Percentiles rank a stretch among this genome's conserved stretches.
Conservation (phyloP, 92 coral and sea anemone species). For the Ricordea florida region DNA sequence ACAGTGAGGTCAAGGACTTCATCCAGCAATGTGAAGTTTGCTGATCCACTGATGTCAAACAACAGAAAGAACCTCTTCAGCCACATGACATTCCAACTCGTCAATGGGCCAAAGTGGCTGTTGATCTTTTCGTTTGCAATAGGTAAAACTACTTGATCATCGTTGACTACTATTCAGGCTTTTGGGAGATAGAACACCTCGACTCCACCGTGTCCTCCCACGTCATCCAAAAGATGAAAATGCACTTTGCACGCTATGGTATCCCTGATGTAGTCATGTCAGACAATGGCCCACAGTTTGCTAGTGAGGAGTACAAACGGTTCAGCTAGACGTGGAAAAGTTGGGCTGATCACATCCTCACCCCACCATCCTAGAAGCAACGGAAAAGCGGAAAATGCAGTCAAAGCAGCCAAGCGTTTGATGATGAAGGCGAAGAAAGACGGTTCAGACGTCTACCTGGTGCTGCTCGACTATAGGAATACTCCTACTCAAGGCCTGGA, state of each 20-base stretch:
- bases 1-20: slow-evolving; percentile 16
- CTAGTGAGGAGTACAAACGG: slow-evolving; percentile 2
- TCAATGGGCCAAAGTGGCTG: slow-evolving; percentile 50
- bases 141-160: slow-evolving; percentile 10
- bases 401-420: slow-evolving; percentile 6
- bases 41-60: slow-evolving; percentile 11
- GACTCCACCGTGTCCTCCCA: not conserved
- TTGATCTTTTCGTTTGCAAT: slow-evolving; percentile 24
- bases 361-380: slow-evolving; percentile 1
- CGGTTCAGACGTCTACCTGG: slow-evolving; percentile 26
- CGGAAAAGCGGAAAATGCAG: slow-evolving; percentile 15
- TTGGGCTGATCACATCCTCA: not conserved
- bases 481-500: slow-evolving; percentile 53
- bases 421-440: slow-evolving; percentile 36
- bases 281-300: slow-evolving; percentile 26
- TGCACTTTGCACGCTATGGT: slow-evolving; percentile 7
- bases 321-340: slow-evolving; percentile 13
- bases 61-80: slow-evolving; percentile 16
- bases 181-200: slow-evolving; percentile 26
- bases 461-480: slow-evolving; percentile 44
- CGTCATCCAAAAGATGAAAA: slow-evolving; percentile 16
- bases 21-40: slow-evolving; percentile 3
- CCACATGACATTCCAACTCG: slow-evolving; percentile 8
- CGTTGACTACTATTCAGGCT: slow-evolving; percentile 11
- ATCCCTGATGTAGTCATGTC: slow-evolving; percentile 3